Conservation (phyloP, 2,113 vertebrate species). For the Indicator maculatus region DNA sequence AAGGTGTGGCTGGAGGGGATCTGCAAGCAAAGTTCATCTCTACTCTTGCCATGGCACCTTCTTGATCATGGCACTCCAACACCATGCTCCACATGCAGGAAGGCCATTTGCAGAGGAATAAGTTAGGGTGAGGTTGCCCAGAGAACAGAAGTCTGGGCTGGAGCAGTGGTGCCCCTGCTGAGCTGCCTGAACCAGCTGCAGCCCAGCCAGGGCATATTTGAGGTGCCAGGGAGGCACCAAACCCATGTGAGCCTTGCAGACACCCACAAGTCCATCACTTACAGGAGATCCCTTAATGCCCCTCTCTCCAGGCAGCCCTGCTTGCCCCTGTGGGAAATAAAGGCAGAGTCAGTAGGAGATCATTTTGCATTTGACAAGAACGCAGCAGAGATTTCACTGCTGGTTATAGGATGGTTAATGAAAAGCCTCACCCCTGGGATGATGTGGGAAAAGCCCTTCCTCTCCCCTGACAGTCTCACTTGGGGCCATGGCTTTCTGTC, state of each 20-base stretch:
- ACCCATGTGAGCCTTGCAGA: background rate
- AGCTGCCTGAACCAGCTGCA: background rate
- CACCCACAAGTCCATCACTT: conserved; percentile 71
- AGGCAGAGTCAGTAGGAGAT: conserved; percentile 58
- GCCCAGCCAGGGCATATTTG: background rate
- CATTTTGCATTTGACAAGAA: conserved; percentile 45
- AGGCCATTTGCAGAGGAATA: background rate
- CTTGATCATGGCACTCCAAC: accelerated
- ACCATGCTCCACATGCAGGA: background rate
- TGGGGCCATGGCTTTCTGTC: conserved; percentile 33
- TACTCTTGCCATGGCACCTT: background rate
- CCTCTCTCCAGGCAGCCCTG: conserved; percentile 78
- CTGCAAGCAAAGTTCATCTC: background rate
- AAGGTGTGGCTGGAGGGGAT: background rate
- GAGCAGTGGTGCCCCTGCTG: background rate
- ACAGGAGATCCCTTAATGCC: conserved; percentile 77
- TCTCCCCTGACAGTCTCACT: conserved; percentile 50
- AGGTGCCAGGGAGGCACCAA: background rate
- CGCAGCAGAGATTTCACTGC: conserved; percentile 12
- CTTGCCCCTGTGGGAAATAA: conserved; percentile 78
- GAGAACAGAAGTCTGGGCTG: background rate
- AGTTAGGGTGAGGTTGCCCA: background rate
- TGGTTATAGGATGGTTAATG: conserved; percentile 52
- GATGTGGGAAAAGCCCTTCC: background rate
- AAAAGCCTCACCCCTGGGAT: conserved; percentile 36